Evolutionary conservation across 2,797 vertebrate genomes (phyloP), one percentile per base, ranked within the genome.

Genomic region (Ptychadena robeensis): DNA sequence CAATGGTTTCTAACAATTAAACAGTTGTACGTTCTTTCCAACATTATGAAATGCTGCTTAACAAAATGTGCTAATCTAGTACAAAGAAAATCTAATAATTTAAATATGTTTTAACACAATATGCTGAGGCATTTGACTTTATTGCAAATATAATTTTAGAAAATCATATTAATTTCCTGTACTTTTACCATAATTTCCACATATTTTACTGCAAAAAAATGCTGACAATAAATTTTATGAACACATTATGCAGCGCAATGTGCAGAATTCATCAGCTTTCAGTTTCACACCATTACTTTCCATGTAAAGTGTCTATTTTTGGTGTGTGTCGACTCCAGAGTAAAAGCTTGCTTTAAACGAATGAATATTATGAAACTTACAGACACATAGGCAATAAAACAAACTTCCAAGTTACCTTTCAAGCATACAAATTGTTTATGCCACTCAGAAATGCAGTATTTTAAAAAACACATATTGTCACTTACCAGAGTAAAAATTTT

Each of bases 221-320:
- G 67, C 15, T 71, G 72, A 79, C 82, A 83, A 73, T 83, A 83
- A 73, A 74, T 84, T 79, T 84, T 83, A 79, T 79, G 68, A 84
- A 84, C 59, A 79, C 38, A 73, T 79, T 82, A 82, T 79, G 37
- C 53, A 84, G 70, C 69, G 74, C 76, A 84, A 84, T 84, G 67
- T 84, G 76, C 77, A 79, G 70, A 84, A 84, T 84, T 84, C 70
- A 84, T 84, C 76, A 79, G 69, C 63, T 73, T 38, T 79, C 28
- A 40, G 61, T 73, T 83, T 83, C 75, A 68, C 82, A 83, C 61
- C 78, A 32, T 61, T 70, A 79, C 28, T 82, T 82, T 82, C 81
- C 81, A 77, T 82, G 73, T 71, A 70, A 59, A 63, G 25, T 53
- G 61, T 66, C 44, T 68, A 75, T 74, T 70, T 71, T 77, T 35